Evolutionary conservation across 2,113 vertebrate species (phyloP).

Genomic region (Psittacula cyanocephala): DNA sequence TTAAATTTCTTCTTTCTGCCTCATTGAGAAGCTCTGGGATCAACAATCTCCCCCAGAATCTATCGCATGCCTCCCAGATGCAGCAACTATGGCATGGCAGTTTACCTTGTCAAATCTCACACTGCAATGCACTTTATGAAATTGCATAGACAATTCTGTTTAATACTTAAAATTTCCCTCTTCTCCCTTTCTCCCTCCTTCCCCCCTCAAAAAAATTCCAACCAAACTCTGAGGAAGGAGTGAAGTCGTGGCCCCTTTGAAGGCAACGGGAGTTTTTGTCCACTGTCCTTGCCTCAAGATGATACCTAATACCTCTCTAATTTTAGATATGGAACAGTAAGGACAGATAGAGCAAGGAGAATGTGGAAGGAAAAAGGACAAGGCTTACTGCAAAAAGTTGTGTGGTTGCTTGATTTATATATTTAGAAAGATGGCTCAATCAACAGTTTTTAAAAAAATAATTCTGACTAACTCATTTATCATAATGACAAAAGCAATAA

Average conservation of each 20-base stretch:
- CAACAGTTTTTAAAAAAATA: not conserved
- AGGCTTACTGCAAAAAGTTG: not conserved
- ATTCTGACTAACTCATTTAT: not conserved
- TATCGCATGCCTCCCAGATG: not conserved
- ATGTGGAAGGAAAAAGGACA: not conserved
- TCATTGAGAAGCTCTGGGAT: not conserved
- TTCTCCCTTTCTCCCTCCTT: not conserved
- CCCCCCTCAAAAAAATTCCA: not conserved
- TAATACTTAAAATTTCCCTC: not conserved
- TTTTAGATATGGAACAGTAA: constrained; percentile 20
- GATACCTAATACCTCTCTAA: constrained; percentile 24
- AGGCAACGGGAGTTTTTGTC: not conserved
- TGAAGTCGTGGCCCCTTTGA: not conserved
- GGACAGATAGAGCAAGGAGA: not conserved
- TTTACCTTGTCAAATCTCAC: not conserved
- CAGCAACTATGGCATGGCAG: rapidly evolving
- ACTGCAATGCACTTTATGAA: not conserved
- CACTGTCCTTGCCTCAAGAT: not conserved
- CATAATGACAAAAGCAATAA: not conserved
- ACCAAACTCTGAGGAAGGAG: not conserved
- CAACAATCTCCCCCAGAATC: not conserved
- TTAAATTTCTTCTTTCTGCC: not conserved
- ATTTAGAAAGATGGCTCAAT: not conserved
- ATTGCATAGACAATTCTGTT: not conserved
- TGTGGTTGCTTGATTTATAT: not conserved